phyloP scores from a whole-genome alignment of 2,797 vertebrate genomes.

The Pogonophryne albipinna region DNA sequence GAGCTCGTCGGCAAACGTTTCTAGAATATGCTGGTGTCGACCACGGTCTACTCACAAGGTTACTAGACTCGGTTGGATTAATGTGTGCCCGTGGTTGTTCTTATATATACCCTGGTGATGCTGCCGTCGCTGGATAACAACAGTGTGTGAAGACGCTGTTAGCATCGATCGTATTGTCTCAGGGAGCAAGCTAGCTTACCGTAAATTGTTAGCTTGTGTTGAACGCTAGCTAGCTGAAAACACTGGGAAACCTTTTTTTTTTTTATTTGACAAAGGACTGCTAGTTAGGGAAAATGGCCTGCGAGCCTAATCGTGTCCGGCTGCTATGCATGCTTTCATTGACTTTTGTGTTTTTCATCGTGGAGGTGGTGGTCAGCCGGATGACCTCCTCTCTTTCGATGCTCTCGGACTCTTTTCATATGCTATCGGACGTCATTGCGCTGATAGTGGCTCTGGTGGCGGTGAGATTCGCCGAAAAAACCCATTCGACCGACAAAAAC shows the following conservation, averaged over 20 bases:
- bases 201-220: slow-evolving; percentile 36
- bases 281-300: slow-evolving; percentile 82
- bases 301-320: slow-evolving; percentile 89
- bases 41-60: background rate
- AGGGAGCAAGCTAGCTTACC: slow-evolving; percentile 61
- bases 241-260: background rate
- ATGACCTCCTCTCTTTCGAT: slow-evolving; percentile 95
- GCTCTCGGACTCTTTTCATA: slow-evolving; percentile 98
- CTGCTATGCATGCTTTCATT: slow-evolving; percentile 94
- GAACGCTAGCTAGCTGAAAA: slow-evolving; percentile 41
- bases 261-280: slow-evolving; percentile 15
- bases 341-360: slow-evolving; percentile 95
- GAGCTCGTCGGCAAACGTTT: slow-evolving; percentile 58
- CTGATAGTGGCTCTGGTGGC: slow-evolving; percentile 95
- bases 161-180: slow-evolving; percentile 70
- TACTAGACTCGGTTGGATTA: background rate
- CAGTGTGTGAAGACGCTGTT: slow-evolving; percentile 35
- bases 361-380: slow-evolving; percentile 96
- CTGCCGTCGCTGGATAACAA: slow-evolving; percentile 2
- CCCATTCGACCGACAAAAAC: slow-evolving; percentile 95
- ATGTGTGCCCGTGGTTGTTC: background rate
- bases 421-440: slow-evolving; percentile 98
- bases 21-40: slow-evolving; percentile 16
- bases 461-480: slow-evolving; percentile 94
- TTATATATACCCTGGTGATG: slow-evolving; percentile 22